Conservation (phyloP, 2,888 invertebrate genomes). For the Sarcophaga variegata region DNA sequence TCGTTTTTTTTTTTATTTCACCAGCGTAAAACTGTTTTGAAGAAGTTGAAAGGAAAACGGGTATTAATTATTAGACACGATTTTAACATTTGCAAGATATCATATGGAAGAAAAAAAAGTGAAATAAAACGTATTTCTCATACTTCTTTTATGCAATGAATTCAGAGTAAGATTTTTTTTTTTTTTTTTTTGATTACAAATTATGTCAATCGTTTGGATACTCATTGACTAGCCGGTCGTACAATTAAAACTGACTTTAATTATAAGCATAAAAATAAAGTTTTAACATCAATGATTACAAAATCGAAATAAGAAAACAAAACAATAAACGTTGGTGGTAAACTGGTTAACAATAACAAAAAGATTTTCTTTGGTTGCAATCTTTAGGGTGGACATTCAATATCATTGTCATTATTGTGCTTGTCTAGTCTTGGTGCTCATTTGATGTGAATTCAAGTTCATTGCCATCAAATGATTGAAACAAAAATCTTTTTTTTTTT, state of each 20-base stretch:
- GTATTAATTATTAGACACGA: slow-evolving; percentile 17
- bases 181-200: not conserved
- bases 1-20: slow-evolving; percentile 10
- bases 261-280: not conserved
- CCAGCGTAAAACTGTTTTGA: not conserved
- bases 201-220: slow-evolving; percentile 33
- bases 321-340: not conserved
- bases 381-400: not conserved
- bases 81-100: not conserved
- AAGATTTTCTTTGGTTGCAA: not conserved
- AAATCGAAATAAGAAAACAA: not conserved
- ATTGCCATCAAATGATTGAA: slow-evolving; percentile 29
- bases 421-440: not conserved
- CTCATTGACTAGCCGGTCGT: not conserved
- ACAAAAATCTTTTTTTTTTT: not conserved
- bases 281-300: slow-evolving; percentile 25
- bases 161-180: too few species aligned
- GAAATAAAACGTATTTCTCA: not conserved
- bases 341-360: not conserved
- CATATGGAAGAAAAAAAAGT: not conserved
- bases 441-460: slow-evolving; percentile 42
- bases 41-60: not conserved
- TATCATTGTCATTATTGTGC: not conserved
- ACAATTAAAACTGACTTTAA: not conserved
- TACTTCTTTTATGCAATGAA: too few species aligned